Percentiles rank a stretch among this genome's conserved stretches.
phyloP scores from a whole-genome alignment of 2,797 vertebrate species.

The Pyrocephalus nanus region DNA sequence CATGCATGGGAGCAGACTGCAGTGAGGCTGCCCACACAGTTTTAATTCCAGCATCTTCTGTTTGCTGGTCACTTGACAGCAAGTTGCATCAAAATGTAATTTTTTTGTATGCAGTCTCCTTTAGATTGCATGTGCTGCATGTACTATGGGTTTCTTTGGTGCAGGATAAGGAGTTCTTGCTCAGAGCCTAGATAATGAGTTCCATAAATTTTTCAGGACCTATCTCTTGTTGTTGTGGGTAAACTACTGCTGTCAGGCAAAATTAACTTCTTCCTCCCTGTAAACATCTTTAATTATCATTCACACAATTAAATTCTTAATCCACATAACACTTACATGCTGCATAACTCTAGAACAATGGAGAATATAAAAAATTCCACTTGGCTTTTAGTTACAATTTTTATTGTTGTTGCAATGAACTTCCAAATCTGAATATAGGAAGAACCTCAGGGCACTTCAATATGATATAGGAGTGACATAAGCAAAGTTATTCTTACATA shows the following conservation, averaged over 20 bases:
- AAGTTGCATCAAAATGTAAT: neutral
- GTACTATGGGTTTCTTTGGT: neutral
- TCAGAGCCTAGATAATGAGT: neutral
- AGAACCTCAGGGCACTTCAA: neutral
- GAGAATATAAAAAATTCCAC: neutral
- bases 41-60: neutral
- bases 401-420: neutral
- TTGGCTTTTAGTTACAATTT: neutral
- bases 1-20: neutral
- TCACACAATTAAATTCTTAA: neutral
- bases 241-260: neutral
- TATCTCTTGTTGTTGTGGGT: neutral
- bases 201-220: neutral
- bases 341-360: neutral
- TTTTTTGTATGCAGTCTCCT: neutral
- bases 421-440: neutral
- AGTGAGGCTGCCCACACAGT: neutral
- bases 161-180: neutral
- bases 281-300: neutral
- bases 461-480: neutral
- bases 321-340: neutral
- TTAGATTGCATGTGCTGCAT: neutral
- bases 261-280: neutral
- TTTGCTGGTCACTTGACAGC: neutral
- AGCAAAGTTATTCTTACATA: neutral